Conservation (phyloP, 2,888 invertebrate genomes). For the Rotaria macrura region DNA sequence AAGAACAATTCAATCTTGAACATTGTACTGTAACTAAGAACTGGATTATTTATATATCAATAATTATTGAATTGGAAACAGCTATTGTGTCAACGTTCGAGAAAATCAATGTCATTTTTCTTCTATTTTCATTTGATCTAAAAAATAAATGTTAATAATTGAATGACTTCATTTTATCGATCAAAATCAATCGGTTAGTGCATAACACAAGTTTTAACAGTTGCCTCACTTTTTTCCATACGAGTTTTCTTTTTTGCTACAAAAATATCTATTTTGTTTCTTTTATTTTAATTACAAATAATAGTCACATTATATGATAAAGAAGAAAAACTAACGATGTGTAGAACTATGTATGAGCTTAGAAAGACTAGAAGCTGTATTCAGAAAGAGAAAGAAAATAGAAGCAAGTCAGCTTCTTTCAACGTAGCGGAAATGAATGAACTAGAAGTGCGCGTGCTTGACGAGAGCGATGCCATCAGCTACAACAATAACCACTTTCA, state of each 20-base stretch:
- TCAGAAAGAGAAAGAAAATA: background rate
- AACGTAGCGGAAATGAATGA: background rate
- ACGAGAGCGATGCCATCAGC: background rate
- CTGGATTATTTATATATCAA: too few species aligned
- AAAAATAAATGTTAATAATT: background rate
- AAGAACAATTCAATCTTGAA: too few species aligned
- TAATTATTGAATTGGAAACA: too few species aligned
- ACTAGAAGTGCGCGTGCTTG: background rate
- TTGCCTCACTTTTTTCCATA: too few species aligned
- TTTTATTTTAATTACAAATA: background rate
- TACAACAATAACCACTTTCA: background rate
- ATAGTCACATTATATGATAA: background rate
- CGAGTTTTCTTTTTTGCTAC: too few species aligned
- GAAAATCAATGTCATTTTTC: too few species aligned
- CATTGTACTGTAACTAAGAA: too few species aligned
- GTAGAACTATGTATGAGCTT: background rate
- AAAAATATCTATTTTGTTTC: background rate
- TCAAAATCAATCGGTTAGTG: too few species aligned
- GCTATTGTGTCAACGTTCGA: too few species aligned
- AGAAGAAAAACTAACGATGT: background rate
- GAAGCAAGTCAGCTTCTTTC: background rate
- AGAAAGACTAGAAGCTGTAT: background rate
- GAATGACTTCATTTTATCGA: background rate
- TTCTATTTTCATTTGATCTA: too few species aligned
- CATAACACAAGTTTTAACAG: too few species aligned